Evolutionary conservation across 2,888 invertebrate genomes (phyloP).

Genomic region (Nebria salina): DNA sequence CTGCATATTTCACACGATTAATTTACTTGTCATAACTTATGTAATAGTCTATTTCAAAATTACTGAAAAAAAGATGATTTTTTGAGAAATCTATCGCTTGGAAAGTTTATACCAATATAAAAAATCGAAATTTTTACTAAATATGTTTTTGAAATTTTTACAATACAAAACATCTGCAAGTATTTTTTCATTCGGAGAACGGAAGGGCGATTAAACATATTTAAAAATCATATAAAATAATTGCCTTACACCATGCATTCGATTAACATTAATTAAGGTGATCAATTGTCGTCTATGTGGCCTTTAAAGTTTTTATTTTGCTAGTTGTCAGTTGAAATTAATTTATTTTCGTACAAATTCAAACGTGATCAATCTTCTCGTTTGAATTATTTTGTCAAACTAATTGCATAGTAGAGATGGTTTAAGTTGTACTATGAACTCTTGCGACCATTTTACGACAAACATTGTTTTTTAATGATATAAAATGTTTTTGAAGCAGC

Average conservation of each 20-base stretch:
- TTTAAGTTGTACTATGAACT: constrained; percentile 6
- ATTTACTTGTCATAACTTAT: too few relatives aligned
- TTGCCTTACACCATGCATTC: not conserved
- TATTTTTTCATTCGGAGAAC: too few relatives aligned
- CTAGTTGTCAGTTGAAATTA: constrained; percentile 10
- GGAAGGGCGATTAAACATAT: too few relatives aligned
- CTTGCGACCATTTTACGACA: not conserved
- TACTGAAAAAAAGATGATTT: too few relatives aligned
- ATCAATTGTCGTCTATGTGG: not conserved
- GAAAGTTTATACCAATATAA: too few relatives aligned
- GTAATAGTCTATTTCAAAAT: too few relatives aligned
- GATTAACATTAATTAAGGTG: not conserved
- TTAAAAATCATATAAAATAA: too few relatives aligned
- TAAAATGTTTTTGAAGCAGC: not conserved
- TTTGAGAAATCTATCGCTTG: too few relatives aligned
- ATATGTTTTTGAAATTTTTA: too few relatives aligned
- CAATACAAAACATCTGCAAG: too few relatives aligned
- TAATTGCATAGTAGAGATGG: constrained; percentile 26
- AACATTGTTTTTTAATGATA: not conserved
- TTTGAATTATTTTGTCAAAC: constrained; percentile 37
- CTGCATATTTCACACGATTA: too few relatives aligned
- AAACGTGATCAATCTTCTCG: constrained; percentile 38
- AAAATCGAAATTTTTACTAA: too few relatives aligned
- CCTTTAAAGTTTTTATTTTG: not conserved
- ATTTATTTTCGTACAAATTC: constrained; percentile 27